phyloP scores from a whole-genome alignment of 2,888 invertebrate species.

The Macaria liturata region DNA sequence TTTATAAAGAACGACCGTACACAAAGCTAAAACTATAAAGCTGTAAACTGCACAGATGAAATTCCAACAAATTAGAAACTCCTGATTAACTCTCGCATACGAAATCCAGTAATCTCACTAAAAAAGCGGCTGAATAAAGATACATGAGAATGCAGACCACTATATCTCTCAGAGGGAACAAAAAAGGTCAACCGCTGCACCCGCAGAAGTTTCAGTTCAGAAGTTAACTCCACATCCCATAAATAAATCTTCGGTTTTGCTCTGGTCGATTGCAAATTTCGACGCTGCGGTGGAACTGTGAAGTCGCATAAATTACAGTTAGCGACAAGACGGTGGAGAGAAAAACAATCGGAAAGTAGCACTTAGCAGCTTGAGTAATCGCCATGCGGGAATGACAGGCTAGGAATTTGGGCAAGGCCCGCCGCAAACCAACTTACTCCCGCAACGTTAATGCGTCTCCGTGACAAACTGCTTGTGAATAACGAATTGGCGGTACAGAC shows the following conservation, averaged over 20 bases:
- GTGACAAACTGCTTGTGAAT: constrained; percentile 57
- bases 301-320: constrained; percentile 82
- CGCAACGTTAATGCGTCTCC: constrained; percentile 54
- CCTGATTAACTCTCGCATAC: constrained; percentile 38
- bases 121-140: constrained; percentile 46
- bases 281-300: constrained; percentile 69
- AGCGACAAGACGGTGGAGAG: constrained; percentile 64
- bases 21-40: constrained; percentile 14
- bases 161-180: constrained; percentile 54
- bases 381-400: constrained; percentile 73
- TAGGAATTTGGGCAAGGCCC: constrained; percentile 55
- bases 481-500: constrained; percentile 45
- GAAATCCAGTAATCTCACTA: constrained; percentile 40
- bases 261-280: constrained; percentile 79
- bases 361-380: constrained; percentile 81
- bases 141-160: constrained; percentile 53
- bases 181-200: constrained; percentile 71
- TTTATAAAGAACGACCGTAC: constrained; percentile 9
- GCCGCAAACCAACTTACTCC: constrained; percentile 58
- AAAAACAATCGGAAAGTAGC: constrained; percentile 81
- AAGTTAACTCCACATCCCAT: constrained; percentile 75
- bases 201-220: constrained; percentile 72
- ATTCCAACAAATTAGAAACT: constrained; percentile 37
- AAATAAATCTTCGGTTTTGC: constrained; percentile 83
- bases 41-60: constrained; percentile 18